Percentiles rank a stretch among this genome's conserved stretches.
These are phyloP conservation scores for Pelusios castaneus DNA, from an alignment of 2,113 vertebrate genomes.

Conservation along the genomic window DNA sequence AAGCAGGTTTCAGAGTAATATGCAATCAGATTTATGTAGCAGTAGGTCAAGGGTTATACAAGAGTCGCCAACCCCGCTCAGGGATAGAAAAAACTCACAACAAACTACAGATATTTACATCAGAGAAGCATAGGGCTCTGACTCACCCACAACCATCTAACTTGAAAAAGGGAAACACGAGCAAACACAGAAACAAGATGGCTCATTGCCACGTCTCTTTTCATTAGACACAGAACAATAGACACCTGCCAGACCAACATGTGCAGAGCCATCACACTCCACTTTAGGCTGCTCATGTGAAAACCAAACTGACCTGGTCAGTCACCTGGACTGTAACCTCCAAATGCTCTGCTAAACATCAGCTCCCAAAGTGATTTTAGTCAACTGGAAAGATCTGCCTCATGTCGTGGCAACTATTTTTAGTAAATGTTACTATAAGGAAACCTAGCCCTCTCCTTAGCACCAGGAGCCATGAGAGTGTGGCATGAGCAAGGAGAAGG, in stretches of 20 bases:
- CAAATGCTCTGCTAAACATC: conserved; percentile 4
- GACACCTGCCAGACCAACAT: not conserved
- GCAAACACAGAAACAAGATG: not conserved
- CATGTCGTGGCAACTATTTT: not conserved
- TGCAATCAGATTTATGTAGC: not conserved
- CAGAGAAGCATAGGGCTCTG: not conserved
- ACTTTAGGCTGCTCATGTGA: fast-evolving
- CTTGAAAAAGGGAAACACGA: fast-evolving
- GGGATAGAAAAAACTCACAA: not conserved
- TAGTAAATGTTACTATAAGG: not conserved
- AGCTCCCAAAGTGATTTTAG: not conserved
- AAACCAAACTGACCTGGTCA: not conserved
- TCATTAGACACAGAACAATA: fast-evolving
- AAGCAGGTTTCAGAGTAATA: not conserved
- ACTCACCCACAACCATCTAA: not conserved
- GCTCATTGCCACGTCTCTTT: fast-evolving
- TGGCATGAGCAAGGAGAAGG: not conserved
- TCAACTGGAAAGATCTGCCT: not conserved
- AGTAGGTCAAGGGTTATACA: not conserved
- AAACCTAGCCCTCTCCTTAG: fast-evolving
- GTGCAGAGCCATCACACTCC: fast-evolving
- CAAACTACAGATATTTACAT: not conserved
- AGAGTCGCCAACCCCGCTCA: not conserved
- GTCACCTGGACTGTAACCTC: not conserved
- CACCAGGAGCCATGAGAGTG: fast-evolving